phyloP scores from a whole-genome alignment of 2,797 vertebrate species.

The Nasua narica region DNA sequence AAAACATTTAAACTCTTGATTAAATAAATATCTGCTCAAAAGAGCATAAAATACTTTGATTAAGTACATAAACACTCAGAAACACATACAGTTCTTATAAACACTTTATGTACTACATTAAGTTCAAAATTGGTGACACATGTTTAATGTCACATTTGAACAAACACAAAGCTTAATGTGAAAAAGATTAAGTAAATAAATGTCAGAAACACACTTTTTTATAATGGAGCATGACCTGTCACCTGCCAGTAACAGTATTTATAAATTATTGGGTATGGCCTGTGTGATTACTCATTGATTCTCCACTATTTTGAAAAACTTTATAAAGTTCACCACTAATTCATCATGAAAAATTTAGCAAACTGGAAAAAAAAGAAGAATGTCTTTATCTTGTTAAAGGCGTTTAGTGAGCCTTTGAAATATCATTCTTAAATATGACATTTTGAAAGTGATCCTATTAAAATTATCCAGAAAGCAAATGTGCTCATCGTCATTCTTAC shows the following conservation, averaged over 20 bases:
- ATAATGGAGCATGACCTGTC: neutral
- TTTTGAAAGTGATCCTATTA: neutral
- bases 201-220: constrained; percentile 24
- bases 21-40: constrained; percentile 63
- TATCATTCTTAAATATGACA: neutral
- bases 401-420: neutral
- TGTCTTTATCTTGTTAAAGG: neutral
- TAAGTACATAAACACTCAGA: constrained; percentile 46
- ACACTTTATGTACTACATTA: constrained; percentile 18
- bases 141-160: constrained; percentile 55
- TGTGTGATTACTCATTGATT: neutral
- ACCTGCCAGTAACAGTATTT: neutral
- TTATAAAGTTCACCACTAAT: neutral
- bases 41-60: constrained; percentile 55
- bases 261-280: neutral
- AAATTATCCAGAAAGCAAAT: neutral
- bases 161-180: constrained; percentile 33
- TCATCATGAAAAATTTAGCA: neutral
- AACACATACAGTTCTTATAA: constrained; percentile 50
- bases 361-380: neutral
- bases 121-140: constrained; percentile 54
- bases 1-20: constrained; percentile 56
- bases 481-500: neutral
- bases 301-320: neutral
- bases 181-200: constrained; percentile 50